Percentiles rank a stretch among this genome's conserved stretches.
Evolutionary conservation across 2,888 invertebrate genomes (phyloP).

Genomic region (Drosophila koepferae): DNA sequence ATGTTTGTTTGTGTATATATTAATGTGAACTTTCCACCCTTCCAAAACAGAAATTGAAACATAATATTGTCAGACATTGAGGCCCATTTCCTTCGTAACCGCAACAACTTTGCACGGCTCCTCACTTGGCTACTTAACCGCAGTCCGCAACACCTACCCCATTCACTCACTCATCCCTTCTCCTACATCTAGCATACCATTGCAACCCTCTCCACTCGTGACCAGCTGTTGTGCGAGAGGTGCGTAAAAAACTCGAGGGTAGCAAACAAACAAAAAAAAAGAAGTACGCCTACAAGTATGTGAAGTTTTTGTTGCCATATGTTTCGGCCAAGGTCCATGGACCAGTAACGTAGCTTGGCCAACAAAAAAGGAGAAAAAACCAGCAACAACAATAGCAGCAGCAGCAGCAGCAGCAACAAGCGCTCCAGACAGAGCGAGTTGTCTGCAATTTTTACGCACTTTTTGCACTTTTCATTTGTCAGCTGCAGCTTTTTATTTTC

Average conservation of each 20-base stretch:
- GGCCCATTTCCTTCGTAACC: conserved; percentile 78
- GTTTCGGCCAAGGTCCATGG: conserved; percentile 70
- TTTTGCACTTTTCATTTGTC: conserved; percentile 82
- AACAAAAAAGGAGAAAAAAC: conserved; percentile 24
- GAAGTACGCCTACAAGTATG: conserved; percentile 77
- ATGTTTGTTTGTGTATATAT: background rate
- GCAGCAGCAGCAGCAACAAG: conserved; percentile 14
- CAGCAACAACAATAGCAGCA: conserved; percentile 20
- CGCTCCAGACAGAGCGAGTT: conserved; percentile 48
- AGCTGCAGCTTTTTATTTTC: conserved; percentile 35
- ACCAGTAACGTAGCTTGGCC: conserved; percentile 68
- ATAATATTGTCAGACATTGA: conserved; percentile 82
- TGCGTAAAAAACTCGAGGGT: conserved; percentile 63
- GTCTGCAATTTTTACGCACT: conserved; percentile 68
- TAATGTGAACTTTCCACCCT: conserved; percentile 17
- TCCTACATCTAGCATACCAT: background rate
- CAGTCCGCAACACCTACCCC: conserved; percentile 30
- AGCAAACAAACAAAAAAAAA: conserved; percentile 38
- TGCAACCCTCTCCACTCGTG: no score
- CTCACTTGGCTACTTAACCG: conserved; percentile 69
- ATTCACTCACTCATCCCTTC: background rate
- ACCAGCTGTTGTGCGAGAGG: conserved; percentile 53
- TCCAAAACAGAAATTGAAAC: conserved; percentile 71
- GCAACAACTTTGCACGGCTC: conserved; percentile 67
- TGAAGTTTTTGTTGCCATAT: conserved; percentile 71